Evolutionary conservation across 2,888 invertebrate genomes (phyloP), one percentile per base, ranked within the genome.

Genomic region (Tiliacea aurago): DNA sequence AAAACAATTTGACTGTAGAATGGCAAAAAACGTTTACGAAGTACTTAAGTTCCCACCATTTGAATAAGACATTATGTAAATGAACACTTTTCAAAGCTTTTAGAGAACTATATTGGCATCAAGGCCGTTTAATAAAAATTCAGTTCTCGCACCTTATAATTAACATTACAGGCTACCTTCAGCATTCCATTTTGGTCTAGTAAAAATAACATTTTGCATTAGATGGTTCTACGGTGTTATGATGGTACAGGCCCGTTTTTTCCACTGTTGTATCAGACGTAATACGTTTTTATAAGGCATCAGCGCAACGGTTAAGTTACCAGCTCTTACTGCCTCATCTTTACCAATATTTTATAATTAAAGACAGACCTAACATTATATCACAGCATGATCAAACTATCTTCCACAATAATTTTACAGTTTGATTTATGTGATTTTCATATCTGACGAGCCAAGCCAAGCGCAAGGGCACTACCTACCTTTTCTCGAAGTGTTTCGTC

Each of bases 41-140:
- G 85, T 86, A 87, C 87, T 87, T 84, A 85, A 85, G 86, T 84
- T 85, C 76, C 84, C 81, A 78, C 84, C 84, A 88, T 89, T 89
- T 87, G 86, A 90, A 89, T 87, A 89, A 86, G 86, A 86, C 85
- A 89, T 90, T 91, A 91, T 92, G 91, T 82, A 90, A 90, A 92
- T 91, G 84, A 86, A 87, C 77, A 84, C 82, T 89, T 90, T 87
- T 84, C 73, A 89, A 88, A 89, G 91, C 90, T 92, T 92, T 91
- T 88, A 91, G 85, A 84, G 80, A 86, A 88, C 83, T 88, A 86
- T 90, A 37, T 81, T 86, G 68, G 84, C 81, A 84, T 86, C 77
- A 86, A 87, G 88, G 87, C 53, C 81, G 80, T 78, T 83, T 83
- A 84, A 85, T 86, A 87, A 89, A 88, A 86, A 83, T 80, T 76